Percentiles rank a stretch among this genome's conserved stretches.
Conservation (phyloP, 2,888 invertebrate species). For the Sclerodermus sp. region DNA sequence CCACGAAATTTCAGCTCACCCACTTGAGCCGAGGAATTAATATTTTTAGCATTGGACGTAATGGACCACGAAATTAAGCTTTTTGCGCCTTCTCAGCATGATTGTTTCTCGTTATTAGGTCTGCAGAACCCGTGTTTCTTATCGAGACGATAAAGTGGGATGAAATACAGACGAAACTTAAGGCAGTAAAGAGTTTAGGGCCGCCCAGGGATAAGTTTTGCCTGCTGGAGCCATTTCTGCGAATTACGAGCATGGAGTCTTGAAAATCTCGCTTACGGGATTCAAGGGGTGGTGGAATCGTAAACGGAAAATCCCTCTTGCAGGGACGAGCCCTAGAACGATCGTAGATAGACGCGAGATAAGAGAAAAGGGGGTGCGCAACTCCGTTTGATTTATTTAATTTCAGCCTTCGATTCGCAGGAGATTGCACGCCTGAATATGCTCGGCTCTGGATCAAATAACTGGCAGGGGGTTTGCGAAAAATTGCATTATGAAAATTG, state of each 20-base stretch:
- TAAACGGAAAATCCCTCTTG: constrained; percentile 38
- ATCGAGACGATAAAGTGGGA: too few relatives aligned
- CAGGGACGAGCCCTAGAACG: constrained; percentile 37
- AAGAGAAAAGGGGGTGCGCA: constrained; percentile 23
- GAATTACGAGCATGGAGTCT: constrained; percentile 38
- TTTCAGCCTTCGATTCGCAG: constrained; percentile 40
- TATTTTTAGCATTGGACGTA: too few relatives aligned
- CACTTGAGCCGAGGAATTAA: too few relatives aligned
- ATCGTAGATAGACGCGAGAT: constrained; percentile 41
- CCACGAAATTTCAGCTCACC: too few relatives aligned
- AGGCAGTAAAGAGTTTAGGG: constrained; percentile 17
- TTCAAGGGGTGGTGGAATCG: constrained; percentile 21
- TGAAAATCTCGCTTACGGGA: constrained; percentile 40
- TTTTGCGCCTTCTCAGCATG: too few relatives aligned
- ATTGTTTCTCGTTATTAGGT: too few relatives aligned
- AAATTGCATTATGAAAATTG: constrained; percentile 1
- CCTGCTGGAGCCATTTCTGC: constrained; percentile 33
- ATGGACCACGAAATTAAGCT: too few relatives aligned
- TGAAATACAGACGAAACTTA: too few relatives aligned
- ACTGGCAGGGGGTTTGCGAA: not conserved
- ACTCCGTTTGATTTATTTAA: constrained; percentile 46
- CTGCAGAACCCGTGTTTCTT: too few relatives aligned
- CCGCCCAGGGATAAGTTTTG: constrained; percentile 27
- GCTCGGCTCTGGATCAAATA: constrained; percentile 10
- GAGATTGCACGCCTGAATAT: constrained; percentile 28